Base-by-base conservation (phyloP, 2,888 invertebrate genomes). In the Dascillus cervinus region DNA sequence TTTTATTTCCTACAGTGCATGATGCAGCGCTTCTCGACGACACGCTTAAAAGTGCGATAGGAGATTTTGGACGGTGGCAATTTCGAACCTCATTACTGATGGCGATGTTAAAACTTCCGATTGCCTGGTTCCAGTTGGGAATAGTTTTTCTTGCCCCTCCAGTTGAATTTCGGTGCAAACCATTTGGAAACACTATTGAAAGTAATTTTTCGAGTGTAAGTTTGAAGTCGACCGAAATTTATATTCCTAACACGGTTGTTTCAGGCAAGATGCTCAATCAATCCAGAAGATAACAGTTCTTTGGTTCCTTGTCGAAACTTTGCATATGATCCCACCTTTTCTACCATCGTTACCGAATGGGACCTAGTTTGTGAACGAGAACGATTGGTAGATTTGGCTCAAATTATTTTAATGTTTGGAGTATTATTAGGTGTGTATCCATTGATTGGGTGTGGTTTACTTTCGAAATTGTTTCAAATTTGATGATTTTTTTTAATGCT, bases 271-370 rank as follows among this genome's bases (percentile, higher is more conserved):
- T n/a, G n/a, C n/a, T n/a, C n/a, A n/a, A 17, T 17, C 17, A 8
- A 17, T 6, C 4, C 17, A 17, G 17, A 17, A 6, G 4, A 6
- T 6, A 17, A 17, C 17, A 17, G 17, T 8, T 17, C 17, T 4
- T 8, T 17, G 8, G 8, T 4, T 17, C 42, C 50, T 3, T 65
- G 65, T 32, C 36, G 32, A 27, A 46, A 55, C 48, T n/a, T n/a
- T n/a, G 61, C 61, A 2, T 62, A 60, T 55, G 65, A 69, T 27
- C 50, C 70, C 21, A 79, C 80, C 52, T 62, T 54, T 19, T 70
- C 75, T 23, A 80, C 75, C 5, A 80, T 82, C 21, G 69, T 72
- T 15, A 75, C 78, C 1, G 76, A 80, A 58, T 79, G 76, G 76
- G 56, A 75, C 59, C 63, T 80, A 40, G 76, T 80, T 10, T 80